Evolutionary conservation across 2,797 vertebrate genomes (phyloP).

Genomic region (Phoxinus dragarum): DNA sequence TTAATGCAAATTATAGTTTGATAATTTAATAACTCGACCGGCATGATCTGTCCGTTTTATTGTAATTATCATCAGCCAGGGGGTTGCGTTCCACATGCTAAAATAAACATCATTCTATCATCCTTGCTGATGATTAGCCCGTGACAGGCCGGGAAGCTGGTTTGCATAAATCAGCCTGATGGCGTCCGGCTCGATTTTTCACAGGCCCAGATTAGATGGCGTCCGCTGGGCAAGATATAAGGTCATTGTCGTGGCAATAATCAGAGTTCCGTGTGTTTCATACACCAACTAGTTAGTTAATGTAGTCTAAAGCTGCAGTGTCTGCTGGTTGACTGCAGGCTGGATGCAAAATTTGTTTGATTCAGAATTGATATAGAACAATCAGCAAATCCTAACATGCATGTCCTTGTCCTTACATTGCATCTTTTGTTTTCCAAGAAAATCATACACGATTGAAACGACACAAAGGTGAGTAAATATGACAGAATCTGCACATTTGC

Average conservation of each 20-base stretch:
- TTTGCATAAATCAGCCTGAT: conserved; percentile 95
- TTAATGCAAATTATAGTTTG: conserved; percentile 93
- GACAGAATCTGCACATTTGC: neutral
- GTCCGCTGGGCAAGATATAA: conserved; percentile 81
- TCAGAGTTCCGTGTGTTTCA: conserved; percentile 63
- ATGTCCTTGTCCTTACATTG: neutral
- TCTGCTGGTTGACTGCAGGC: conserved; percentile 5
- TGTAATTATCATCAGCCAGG: conserved; percentile 94
- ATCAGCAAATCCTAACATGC: neutral
- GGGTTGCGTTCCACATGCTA: conserved; percentile 92
- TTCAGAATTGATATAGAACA: neutral
- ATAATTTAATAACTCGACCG: conserved; percentile 97
- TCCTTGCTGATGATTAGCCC: conserved; percentile 92
- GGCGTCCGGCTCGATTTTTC: conserved; percentile 77
- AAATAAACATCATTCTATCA: conserved; percentile 99
- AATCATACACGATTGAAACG: neutral
- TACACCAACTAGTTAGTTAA: neutral
- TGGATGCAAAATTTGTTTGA: neutral
- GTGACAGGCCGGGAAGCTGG: conserved; percentile 86
- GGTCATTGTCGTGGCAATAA: conserved; percentile 82
- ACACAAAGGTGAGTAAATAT: neutral
- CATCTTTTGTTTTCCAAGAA: neutral
- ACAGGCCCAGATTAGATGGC: conserved; percentile 83
- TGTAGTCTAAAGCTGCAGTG: neutral
- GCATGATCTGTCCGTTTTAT: conserved; percentile 98